These are phyloP conservation scores for Lycia hirtaria DNA, from an alignment of 2,888 invertebrate species.

Conservation along the genomic window DNA sequence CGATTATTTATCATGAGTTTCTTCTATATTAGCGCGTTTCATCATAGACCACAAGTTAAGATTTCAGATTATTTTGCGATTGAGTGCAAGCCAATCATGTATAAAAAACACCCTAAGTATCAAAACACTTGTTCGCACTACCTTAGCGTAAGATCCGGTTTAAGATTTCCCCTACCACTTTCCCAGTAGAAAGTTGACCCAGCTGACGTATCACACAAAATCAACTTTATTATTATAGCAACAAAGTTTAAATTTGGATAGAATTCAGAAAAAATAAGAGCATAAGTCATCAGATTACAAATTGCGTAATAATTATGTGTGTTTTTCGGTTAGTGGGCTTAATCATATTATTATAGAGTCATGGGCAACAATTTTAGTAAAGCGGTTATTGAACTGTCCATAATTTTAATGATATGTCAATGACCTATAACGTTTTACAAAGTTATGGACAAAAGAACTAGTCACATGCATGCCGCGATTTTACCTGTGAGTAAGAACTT, in stretches of 20 bases:
- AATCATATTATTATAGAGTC: conserved; percentile 41
- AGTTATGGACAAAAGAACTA: too few relatives aligned
- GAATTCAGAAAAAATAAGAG: conserved; percentile 12
- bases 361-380: conserved; percentile 33
- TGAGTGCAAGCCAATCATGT: too few relatives aligned
- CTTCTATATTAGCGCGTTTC: too few relatives aligned
- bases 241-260: conserved; percentile 36
- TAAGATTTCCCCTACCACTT: conserved; percentile 57
- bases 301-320: conserved; percentile 66
- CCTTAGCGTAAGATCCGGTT: conserved; percentile 54
- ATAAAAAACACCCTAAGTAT: too few relatives aligned
- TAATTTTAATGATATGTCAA: conserved; percentile 19
- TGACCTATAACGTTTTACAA: conserved; percentile 21
- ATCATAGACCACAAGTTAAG: too few relatives aligned
- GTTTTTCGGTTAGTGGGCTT: conserved; percentile 74
- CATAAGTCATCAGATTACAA: conserved; percentile 52
- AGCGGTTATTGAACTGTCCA: conserved; percentile 43
- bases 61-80: too few relatives aligned
- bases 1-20: too few relatives aligned
- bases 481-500: too few relatives aligned
- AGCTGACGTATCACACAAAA: conserved; percentile 13
- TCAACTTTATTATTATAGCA: not conserved
- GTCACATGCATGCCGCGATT: too few relatives aligned
- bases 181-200: conserved; percentile 60
- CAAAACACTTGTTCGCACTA: conserved; percentile 49